Evolutionary conservation across 2,797 vertebrate species (phyloP), one percentile per base, ranked within the genome.

Genomic region (Myotis daubentonii): DNA sequence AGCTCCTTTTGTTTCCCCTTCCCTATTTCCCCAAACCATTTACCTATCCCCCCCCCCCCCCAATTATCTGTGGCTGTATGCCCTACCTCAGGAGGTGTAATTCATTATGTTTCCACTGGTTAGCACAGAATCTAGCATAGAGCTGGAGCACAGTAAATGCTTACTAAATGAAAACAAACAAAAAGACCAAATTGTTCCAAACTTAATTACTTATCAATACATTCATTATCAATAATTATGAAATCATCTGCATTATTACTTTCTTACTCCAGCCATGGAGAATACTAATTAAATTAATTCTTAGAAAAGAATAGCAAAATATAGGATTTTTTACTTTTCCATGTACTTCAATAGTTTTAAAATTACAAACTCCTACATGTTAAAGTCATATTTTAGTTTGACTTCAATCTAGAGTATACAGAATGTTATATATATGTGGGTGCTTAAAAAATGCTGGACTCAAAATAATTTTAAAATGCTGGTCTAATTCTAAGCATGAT

Each of bases 81-180:
- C 41, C 8, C 38, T 30, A 22, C 53, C 44, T 91, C 25, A 49
- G 20, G 28, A 66, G 15, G 25, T n/a, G 12, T 68, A 51, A 44
- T 23, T 86, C 30, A 49, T 13, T 57, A 4, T 68, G 3, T n/a
- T 33, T 36, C 3, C 11, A 49, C 76, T 82, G n/a, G 22, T 44
- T 71, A 87, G 19, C 41, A 10, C 4, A 71, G 9, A 28, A 53
- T 6, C 22, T 23, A 70, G 51, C 28, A 53, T 7, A 44, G 4
- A 66, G 13, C 15, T 55, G 53, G 44, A 33, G 79, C 25, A 33
- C 1, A 30, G 44, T 49, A n/a, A 53, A 41, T 57, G 70, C 90
- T 94, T 91, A 44, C 76, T 89, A 57, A 88, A 88, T 47, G 38
- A 74, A 72, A 95, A 36, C 66, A 68, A 87, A 57, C 30, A 36